These are phyloP conservation scores for Brachylomia viminalis DNA, from an alignment of 2,888 invertebrate species.

Conservation along the genomic window DNA sequence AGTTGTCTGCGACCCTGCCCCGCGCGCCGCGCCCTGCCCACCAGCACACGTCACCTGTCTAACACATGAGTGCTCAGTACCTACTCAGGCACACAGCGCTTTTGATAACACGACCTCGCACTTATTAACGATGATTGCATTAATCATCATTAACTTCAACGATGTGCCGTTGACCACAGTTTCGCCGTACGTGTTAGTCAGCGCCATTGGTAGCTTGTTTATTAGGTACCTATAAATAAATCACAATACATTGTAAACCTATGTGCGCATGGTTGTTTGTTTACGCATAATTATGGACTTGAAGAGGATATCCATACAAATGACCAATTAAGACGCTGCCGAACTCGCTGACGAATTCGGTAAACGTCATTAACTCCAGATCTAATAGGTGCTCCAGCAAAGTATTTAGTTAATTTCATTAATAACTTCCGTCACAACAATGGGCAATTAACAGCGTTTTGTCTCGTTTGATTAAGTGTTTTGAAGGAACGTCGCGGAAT, in stretches of 20 bases:
- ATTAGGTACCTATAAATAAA: slow-evolving; percentile 59
- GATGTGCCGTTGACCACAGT: slow-evolving; percentile 42
- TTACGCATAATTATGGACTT: slow-evolving; percentile 37
- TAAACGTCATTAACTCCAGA: slow-evolving; percentile 21
- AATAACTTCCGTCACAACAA: slow-evolving; percentile 50
- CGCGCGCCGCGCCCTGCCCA: slow-evolving; percentile 71
- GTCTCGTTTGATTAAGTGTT: slow-evolving; percentile 46
- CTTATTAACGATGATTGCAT: slow-evolving; percentile 48
- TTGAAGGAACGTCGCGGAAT: slow-evolving; percentile 33
- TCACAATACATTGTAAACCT: slow-evolving; percentile 53
- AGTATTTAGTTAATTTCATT: slow-evolving; percentile 53
- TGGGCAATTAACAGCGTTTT: slow-evolving; percentile 47
- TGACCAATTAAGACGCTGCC: slow-evolving; percentile 19
- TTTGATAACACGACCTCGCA: slow-evolving; percentile 62
- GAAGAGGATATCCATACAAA: slow-evolving; percentile 36
- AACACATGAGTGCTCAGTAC: slow-evolving; percentile 71
- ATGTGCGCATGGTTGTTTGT: slow-evolving; percentile 46
- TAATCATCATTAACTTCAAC: slow-evolving; percentile 49
- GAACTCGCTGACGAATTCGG: slow-evolving; percentile 7
- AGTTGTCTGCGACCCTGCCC: slow-evolving; percentile 73
- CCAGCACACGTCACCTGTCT: slow-evolving; percentile 85
- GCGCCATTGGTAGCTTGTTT: slow-evolving; percentile 23
- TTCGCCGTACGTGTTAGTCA: slow-evolving; percentile 20
- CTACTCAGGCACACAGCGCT: slow-evolving; percentile 52
- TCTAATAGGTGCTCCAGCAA: slow-evolving; percentile 29